Conservation (phyloP, 2,888 invertebrate species). For the Anaspis maculata region DNA sequence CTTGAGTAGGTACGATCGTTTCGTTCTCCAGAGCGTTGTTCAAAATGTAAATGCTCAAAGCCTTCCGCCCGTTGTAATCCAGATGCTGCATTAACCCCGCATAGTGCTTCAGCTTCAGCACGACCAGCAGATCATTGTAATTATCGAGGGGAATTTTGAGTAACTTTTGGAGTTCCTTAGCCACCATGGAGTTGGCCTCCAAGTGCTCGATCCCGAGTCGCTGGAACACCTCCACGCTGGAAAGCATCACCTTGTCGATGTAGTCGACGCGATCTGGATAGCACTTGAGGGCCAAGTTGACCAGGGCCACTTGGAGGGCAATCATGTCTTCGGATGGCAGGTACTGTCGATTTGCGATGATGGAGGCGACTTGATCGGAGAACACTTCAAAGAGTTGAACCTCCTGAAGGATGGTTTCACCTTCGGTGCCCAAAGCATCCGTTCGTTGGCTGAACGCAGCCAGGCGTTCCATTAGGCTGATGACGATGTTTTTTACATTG, state of each 20-base stretch:
- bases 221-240: conserved; percentile 78
- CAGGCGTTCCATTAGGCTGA: conserved; percentile 87
- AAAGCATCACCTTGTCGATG: conserved; percentile 88
- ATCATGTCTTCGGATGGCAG: conserved; percentile 96
- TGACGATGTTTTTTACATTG: conserved; percentile 97
- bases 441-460: conserved; percentile 76
- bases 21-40: conserved; percentile 87
- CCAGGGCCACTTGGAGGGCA: conserved; percentile 86
- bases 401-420: conserved; percentile 46
- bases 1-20: conserved; percentile 77
- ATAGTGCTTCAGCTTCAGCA: conserved; percentile 82
- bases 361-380: conserved; percentile 92
- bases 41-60: conserved; percentile 80
- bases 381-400: conserved; percentile 97
- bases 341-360: conserved; percentile 87
- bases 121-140: conserved; percentile 84
- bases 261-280: conserved; percentile 92
- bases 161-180: conserved; percentile 86
- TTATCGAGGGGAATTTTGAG: conserved; percentile 92
- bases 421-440: conserved; percentile 46
- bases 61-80: conserved; percentile 79
- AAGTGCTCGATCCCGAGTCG: conserved; percentile 77
- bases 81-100: conserved; percentile 72
- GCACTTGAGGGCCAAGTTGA: conserved; percentile 92
- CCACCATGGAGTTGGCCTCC: conserved; percentile 73